These are phyloP conservation scores for Anthoptus insignis DNA, from an alignment of 2,888 invertebrate genomes.

Conservation along the genomic window DNA sequence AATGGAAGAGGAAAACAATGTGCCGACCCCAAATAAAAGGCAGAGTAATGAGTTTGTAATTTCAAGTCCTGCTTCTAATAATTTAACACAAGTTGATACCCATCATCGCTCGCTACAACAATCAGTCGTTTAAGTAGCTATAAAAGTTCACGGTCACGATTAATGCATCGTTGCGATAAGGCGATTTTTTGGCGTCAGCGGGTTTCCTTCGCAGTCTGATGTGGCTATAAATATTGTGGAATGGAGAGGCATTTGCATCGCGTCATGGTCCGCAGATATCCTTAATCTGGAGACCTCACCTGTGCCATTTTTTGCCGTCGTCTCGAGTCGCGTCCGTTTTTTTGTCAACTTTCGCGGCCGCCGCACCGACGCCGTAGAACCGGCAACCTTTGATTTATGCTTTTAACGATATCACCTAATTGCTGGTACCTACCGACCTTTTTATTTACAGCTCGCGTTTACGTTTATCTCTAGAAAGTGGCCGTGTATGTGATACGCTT, in stretches of 20 bases:
- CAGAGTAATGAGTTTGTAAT: too few relatives aligned
- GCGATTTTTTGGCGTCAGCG: slow-evolving; percentile 21
- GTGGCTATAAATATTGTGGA: slow-evolving; percentile 39
- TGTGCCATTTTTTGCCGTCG: slow-evolving; percentile 62
- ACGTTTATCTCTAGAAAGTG: slow-evolving; percentile 32
- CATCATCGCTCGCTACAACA: neutral
- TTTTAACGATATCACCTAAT: slow-evolving; percentile 50
- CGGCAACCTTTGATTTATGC: slow-evolving; percentile 63
- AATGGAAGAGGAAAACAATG: neutral
- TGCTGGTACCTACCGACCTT: slow-evolving; percentile 38
- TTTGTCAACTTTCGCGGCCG: slow-evolving; percentile 76
- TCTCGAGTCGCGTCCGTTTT: slow-evolving; percentile 65
- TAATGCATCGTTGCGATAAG: slow-evolving; percentile 9
- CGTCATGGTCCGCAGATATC: slow-evolving; percentile 41
- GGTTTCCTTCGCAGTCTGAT: slow-evolving; percentile 24
- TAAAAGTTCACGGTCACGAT: slow-evolving; percentile 23
- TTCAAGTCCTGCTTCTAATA: too few relatives aligned
- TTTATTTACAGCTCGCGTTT: slow-evolving; percentile 30
- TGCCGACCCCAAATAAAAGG: too few relatives aligned
- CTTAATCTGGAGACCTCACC: slow-evolving; percentile 58
- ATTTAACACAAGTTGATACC: too few relatives aligned
- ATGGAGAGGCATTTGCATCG: slow-evolving; percentile 43
- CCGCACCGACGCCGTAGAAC: slow-evolving; percentile 51
- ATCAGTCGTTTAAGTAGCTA: slow-evolving; percentile 1
- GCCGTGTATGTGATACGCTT: slow-evolving; percentile 8